These are phyloP conservation scores for Artemia sp. DNA, from an alignment of 2,888 invertebrate genomes.

Conservation along the genomic window DNA sequence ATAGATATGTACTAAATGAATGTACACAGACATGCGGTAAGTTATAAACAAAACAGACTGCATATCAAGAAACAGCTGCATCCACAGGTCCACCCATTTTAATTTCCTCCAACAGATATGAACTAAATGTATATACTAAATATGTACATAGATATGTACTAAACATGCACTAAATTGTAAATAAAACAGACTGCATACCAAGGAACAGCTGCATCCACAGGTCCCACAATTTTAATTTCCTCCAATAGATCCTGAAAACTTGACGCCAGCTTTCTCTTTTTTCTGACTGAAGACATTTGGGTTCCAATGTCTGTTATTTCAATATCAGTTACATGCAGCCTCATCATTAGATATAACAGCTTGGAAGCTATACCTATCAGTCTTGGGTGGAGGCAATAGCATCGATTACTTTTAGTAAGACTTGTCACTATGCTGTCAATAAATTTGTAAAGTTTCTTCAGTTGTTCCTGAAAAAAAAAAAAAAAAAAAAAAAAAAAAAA, in stretches of 20 bases:
- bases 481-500: neutral
- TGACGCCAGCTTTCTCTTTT: neutral
- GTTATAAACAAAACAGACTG: neutral
- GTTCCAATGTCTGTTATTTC: neutral
- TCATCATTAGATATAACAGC: neutral
- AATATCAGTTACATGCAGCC: neutral
- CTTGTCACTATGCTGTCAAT: neutral
- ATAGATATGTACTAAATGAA: no score
- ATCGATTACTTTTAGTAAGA: neutral
- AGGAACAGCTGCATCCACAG: neutral
- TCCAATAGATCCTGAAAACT: neutral
- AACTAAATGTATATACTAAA: no score
- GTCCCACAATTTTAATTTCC: neutral
- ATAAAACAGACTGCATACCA: neutral
- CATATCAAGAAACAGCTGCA: neutral
- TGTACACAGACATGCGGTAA: no score
- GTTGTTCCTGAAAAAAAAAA: neutral
- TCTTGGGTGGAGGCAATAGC: neutral
- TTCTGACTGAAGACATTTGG: neutral
- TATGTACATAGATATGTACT: no score
- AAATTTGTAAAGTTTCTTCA: constrained; percentile 2
- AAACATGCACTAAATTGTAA: neutral
- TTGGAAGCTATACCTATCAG: constrained; percentile 2
- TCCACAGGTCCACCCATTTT: neutral
- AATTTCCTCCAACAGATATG: no score